Percentiles rank a stretch among this genome's conserved stretches.
Evolutionary conservation across 2,888 invertebrate genomes (phyloP).

Genomic region (Epistrophella euchroma): DNA sequence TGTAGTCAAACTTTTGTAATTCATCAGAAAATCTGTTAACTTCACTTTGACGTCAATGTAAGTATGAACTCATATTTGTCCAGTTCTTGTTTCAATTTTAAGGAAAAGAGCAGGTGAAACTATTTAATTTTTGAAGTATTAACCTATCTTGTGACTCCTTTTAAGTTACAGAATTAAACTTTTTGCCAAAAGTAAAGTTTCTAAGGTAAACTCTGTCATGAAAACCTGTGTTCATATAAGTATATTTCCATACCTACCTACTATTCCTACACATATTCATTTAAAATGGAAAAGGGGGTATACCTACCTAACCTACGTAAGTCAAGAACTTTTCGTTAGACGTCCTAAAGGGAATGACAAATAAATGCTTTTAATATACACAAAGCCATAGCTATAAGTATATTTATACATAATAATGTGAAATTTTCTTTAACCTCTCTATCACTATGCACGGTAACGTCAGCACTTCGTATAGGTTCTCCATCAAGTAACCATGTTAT

Average conservation of each 20-base stretch:
- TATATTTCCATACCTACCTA: too few relatives aligned
- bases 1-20: too few relatives aligned
- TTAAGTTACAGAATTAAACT: conserved; percentile 7
- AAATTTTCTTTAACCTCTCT: conserved; percentile 80
- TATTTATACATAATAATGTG: neutral
- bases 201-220: neutral
- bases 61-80: too few relatives aligned
- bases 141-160: neutral
- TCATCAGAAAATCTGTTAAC: too few relatives aligned
- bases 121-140: neutral
- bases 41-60: too few relatives aligned
- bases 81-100: too few relatives aligned
- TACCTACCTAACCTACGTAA: too few relatives aligned
- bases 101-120: too few relatives aligned
- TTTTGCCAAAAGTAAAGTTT: conserved; percentile 16
- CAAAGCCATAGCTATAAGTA: neutral
- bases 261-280: too few relatives aligned
- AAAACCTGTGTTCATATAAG: neutral
- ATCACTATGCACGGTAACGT: conserved; percentile 86
- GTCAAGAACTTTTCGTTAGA: conserved; percentile 34
- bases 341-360: conserved; percentile 14
- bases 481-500: conserved; percentile 92
- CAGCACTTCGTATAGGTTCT: conserved; percentile 87
- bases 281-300: too few relatives aligned
- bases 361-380: conserved; percentile 36